phyloP scores from a whole-genome alignment of 2,113 vertebrate species.

The Cyanoramphus novaezelandiae region DNA sequence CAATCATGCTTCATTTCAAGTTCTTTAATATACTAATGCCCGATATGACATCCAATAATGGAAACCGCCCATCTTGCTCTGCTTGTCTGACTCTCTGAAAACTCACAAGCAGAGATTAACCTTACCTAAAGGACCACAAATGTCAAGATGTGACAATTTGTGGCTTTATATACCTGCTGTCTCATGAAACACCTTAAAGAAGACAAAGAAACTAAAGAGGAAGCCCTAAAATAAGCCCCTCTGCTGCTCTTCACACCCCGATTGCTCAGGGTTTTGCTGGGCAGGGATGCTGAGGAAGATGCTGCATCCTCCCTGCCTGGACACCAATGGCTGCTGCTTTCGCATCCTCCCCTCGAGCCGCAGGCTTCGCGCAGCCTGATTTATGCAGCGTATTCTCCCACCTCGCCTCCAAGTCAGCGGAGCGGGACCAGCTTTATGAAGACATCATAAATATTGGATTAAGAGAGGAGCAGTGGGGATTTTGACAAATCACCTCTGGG shows the following conservation, averaged over 20 bases:
- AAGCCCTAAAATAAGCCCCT: not conserved
- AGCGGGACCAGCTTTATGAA: not conserved
- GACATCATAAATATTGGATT: conserved; percentile 26
- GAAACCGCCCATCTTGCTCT: not conserved
- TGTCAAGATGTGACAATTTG: not conserved
- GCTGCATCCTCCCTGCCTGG: not conserved
- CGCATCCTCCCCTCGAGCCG: not conserved
- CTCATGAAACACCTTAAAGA: not conserved
- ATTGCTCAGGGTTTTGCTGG: not conserved
- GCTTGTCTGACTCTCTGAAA: not conserved
- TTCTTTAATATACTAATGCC: not conserved
- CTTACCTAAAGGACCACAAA: not conserved
- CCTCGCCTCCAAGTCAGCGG: not conserved
- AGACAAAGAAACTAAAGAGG: not conserved
- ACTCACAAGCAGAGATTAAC: not conserved
- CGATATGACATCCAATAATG: rapidly evolving
- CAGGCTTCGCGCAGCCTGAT: not conserved
- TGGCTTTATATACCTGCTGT: not conserved
- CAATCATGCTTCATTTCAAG: not conserved
- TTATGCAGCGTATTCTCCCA: not conserved
- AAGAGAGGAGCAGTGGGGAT: not conserved
- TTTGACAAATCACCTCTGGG: conserved; percentile 2
- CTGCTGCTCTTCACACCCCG: not conserved
- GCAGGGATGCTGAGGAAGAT: not conserved
- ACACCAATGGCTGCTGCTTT: not conserved